These are phyloP conservation scores for Aurelia aurita complex sp. Pacific DNA, from an alignment of 30 jellyfish, hydroid and myxozoan species.

Conservation along the genomic window DNA sequence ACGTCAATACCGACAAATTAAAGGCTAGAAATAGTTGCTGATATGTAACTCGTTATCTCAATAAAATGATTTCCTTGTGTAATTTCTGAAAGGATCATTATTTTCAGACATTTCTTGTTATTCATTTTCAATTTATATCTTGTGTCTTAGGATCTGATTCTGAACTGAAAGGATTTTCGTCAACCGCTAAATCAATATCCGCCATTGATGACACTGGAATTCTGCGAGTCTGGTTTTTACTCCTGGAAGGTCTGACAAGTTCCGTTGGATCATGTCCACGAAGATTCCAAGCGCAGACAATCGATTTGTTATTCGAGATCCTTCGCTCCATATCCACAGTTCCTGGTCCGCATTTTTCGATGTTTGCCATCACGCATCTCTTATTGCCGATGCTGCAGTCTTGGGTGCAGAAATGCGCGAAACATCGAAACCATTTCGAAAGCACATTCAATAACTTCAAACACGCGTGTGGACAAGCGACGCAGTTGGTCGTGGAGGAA, in stretches of 20 bases:
- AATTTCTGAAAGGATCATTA: too few species aligned
- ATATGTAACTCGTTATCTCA: too few species aligned
- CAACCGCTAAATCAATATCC: conserved; percentile 87
- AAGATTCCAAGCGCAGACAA: conserved; percentile 84
- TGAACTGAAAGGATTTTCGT: conserved; percentile 57
- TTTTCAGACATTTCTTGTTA: too few species aligned
- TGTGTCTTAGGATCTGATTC: conserved; percentile 62
- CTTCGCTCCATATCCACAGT: conserved; percentile 90
- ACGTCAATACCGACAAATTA: too few species aligned
- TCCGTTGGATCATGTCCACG: conserved; percentile 89
- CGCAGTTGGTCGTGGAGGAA: conserved; percentile 97
- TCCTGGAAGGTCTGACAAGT: conserved; percentile 91
- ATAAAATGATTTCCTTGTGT: too few species aligned
- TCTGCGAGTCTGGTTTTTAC: conserved; percentile 95
- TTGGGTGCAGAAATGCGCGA: conserved; percentile 93
- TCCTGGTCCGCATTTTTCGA: conserved; percentile 99
- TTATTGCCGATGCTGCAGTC: conserved; percentile 95
- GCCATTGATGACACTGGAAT: conserved; percentile 99
- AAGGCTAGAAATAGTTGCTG: too few species aligned
- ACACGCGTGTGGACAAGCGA: conserved; percentile 98
- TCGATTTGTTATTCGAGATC: conserved; percentile 90
- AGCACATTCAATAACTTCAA: conserved; percentile 88
- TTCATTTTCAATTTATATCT: neutral
- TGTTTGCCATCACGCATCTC: conserved; percentile 91
- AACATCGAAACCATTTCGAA: conserved; percentile 76